Percentiles rank a stretch among this genome's conserved stretches.
phyloP scores from a whole-genome alignment of 1,140 invertebrate genomes.

The Apis cerana region DNA sequence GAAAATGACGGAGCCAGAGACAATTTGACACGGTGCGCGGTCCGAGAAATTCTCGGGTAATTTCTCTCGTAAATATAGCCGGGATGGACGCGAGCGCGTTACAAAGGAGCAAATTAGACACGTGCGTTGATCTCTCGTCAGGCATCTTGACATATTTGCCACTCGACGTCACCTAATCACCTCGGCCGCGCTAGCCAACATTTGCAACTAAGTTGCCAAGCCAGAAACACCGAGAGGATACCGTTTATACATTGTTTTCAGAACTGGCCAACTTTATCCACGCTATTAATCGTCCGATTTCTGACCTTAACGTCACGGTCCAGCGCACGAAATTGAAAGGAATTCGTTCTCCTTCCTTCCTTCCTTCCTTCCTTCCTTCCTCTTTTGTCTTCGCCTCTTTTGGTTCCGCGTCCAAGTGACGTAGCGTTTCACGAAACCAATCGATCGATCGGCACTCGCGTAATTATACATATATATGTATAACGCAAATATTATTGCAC shows the following conservation, averaged over 20 bases:
- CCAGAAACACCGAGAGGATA: too few species aligned
- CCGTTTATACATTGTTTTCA: neutral
- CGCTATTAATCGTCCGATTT: neutral
- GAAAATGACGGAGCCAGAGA: neutral
- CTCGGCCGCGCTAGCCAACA: neutral
- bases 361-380: neutral
- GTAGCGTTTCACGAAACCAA: neutral
- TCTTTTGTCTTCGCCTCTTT: neutral
- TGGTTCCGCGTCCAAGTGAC: neutral
- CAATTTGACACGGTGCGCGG: conserved; percentile 17
- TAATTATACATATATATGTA: neutral
- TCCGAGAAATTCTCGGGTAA: conserved; percentile 9
- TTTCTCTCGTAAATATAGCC: conserved; percentile 38
- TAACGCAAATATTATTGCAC: neutral
- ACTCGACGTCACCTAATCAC: conserved; percentile 35
- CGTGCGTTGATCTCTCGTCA: conserved; percentile 39
- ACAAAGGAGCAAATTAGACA: conserved; percentile 37
- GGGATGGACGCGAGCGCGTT: conserved; percentile 9
- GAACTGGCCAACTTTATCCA: neutral
- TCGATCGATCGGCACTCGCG: neutral
- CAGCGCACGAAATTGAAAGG: neutral
- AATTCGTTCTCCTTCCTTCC: neutral
- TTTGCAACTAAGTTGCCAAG: neutral
- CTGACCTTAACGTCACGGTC: conserved; percentile 4
- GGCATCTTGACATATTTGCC: conserved; percentile 28